Conservation (phyloP, 2,113 vertebrate genomes). For the Bufo gargarizans region DNA sequence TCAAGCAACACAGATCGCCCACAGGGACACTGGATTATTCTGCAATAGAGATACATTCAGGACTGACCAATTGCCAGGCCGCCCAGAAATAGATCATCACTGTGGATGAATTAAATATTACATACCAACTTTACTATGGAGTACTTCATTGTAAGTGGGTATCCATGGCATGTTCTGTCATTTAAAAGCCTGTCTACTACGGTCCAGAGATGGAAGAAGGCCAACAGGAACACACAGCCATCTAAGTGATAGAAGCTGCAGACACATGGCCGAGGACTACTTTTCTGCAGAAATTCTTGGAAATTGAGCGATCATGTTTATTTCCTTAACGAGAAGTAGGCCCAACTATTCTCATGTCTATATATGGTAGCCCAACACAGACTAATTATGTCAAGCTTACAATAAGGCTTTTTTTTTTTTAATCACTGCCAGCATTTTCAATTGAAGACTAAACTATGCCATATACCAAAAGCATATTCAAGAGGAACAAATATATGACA, state of each 20-base stretch:
- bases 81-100: background rate
- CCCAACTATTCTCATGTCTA: background rate
- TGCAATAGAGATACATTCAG: background rate
- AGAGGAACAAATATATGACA: background rate
- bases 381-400: background rate
- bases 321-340: background rate
- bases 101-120: background rate
- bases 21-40: background rate
- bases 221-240: background rate
- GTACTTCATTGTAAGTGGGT: background rate
- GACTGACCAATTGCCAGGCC: background rate
- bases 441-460: background rate
- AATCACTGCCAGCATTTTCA: background rate
- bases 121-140: too few species aligned
- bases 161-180: background rate
- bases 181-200: background rate
- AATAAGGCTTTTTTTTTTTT: background rate
- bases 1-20: too few species aligned
- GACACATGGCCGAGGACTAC: background rate
- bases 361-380: background rate
- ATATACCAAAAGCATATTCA: background rate
- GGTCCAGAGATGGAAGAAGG: background rate
- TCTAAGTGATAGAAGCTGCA: background rate
- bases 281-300: too few species aligned
- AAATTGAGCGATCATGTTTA: too few species aligned